Conservation (phyloP, 2,113 vertebrate genomes). For the Scalopus aquaticus region DNA sequence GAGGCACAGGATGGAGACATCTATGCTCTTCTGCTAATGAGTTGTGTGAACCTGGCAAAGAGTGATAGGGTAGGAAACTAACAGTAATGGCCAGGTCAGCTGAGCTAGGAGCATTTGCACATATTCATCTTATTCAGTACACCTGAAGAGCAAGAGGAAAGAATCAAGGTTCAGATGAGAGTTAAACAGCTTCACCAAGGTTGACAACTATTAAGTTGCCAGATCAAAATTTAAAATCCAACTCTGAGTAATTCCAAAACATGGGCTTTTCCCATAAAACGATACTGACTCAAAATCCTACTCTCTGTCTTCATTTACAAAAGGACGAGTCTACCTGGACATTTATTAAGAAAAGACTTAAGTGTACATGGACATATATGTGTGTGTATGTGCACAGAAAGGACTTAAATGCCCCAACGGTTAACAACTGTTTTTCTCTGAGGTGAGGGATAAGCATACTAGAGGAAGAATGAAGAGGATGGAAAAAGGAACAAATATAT, state of each 20-base stretch:
- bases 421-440: background rate
- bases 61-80: background rate
- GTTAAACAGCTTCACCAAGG: background rate
- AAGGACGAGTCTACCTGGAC: background rate
- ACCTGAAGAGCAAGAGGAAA: background rate
- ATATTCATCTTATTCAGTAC: background rate
- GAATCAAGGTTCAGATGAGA: background rate
- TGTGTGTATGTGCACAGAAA: background rate
- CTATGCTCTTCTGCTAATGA: background rate
- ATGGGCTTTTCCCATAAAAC: background rate
- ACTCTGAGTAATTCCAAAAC: background rate
- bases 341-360: background rate
- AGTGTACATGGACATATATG: background rate
- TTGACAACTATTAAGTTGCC: background rate
- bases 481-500: too few relatives aligned
- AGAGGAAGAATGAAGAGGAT: background rate
- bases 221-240: background rate
- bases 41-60: background rate
- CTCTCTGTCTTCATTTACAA: background rate
- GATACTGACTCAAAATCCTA: background rate
- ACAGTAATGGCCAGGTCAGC: background rate
- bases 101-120: background rate
- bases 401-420: background rate
- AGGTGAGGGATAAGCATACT: background rate
- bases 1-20: background rate